Evolutionary conservation across 2,888 invertebrate species (phyloP).

Genomic region (Hydraecia micacea): DNA sequence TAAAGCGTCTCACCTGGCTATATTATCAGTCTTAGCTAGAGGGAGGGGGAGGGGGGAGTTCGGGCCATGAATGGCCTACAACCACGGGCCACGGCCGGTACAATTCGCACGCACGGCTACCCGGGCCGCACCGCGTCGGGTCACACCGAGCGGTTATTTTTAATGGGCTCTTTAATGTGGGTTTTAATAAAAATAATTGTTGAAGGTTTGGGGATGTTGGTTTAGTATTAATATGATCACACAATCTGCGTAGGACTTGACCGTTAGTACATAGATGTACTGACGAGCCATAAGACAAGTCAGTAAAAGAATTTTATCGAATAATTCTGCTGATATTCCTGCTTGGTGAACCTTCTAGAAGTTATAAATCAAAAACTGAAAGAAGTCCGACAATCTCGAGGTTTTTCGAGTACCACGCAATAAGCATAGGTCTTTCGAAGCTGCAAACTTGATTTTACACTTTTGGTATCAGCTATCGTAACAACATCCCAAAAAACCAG

Average conservation of each 20-base stretch:
- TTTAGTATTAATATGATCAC: conserved; percentile 17
- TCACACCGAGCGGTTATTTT: conserved; percentile 54
- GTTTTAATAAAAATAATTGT: conserved; percentile 44
- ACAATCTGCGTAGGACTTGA: neutral
- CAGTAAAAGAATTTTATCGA: neutral
- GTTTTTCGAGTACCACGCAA: neutral
- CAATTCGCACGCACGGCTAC: conserved; percentile 43
- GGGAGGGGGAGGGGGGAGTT: neutral
- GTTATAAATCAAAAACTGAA: neutral
- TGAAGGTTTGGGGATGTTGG: neutral
- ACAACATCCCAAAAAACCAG: too few relatives aligned
- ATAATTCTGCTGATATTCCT: neutral
- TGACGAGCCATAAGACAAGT: too few relatives aligned
- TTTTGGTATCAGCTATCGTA: neutral
- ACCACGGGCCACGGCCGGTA: conserved; percentile 32
- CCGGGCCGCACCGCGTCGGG: neutral
- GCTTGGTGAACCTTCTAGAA: too few relatives aligned
- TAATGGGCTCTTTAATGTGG: conserved; percentile 53
- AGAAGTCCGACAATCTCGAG: neutral
- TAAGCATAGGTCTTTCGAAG: neutral
- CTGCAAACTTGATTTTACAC: neutral
- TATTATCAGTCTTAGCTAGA: conserved; percentile 31
- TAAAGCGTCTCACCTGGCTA: conserved; percentile 27
- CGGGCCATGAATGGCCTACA: conserved; percentile 56
- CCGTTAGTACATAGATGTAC: neutral